phyloP scores from a whole-genome alignment of 2,888 invertebrate genomes.

The Sarcophaga carnaria region DNA sequence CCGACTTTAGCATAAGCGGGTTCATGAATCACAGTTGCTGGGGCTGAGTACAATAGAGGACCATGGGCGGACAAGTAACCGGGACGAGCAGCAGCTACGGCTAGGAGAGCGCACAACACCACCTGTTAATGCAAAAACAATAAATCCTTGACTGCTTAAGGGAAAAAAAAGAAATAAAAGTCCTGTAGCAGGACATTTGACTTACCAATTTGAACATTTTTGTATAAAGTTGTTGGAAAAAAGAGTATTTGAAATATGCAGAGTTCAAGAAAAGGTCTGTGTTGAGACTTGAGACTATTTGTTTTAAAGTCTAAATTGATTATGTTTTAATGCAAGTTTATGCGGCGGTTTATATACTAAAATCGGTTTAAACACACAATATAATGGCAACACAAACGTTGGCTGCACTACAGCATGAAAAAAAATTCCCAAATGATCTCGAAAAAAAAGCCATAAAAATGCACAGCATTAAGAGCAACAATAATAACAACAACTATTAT shows the following conservation, averaged over 20 bases:
- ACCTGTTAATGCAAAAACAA: slow-evolving; percentile 71
- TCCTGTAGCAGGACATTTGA: not conserved
- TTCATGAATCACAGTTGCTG: slow-evolving; percentile 75
- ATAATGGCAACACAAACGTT: slow-evolving; percentile 4
- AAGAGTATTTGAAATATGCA: slow-evolving; percentile 12
- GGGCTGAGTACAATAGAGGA: slow-evolving; percentile 73
- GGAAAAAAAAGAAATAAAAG: not conserved
- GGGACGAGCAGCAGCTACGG: slow-evolving; percentile 79
- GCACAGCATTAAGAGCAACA: slow-evolving; percentile 34
- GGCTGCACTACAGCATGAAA: slow-evolving; percentile 19
- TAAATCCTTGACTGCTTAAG: not conserved
- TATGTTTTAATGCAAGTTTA: slow-evolving; percentile 65
- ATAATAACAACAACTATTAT: slow-evolving; percentile 37
- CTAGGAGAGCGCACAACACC: slow-evolving; percentile 79
- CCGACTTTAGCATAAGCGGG: slow-evolving; percentile 76
- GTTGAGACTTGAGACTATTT: slow-evolving; percentile 75
- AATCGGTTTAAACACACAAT: slow-evolving; percentile 47
- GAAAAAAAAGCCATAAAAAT: slow-evolving; percentile 64
- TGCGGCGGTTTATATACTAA: slow-evolving; percentile 66
- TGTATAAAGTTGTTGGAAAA: slow-evolving; percentile 10
- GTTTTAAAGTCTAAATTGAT: slow-evolving; percentile 66
- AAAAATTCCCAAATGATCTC: slow-evolving; percentile 64
- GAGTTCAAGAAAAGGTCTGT: slow-evolving; percentile 75
- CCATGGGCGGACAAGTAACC: slow-evolving; percentile 72
- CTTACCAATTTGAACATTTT: slow-evolving; percentile 81